A percentile compares a stretch with the other conserved stretches of the same genome.
Evolutionary conservation across 2,113 vertebrate species (phyloP).

Genomic region (Xenopus laevis): DNA sequence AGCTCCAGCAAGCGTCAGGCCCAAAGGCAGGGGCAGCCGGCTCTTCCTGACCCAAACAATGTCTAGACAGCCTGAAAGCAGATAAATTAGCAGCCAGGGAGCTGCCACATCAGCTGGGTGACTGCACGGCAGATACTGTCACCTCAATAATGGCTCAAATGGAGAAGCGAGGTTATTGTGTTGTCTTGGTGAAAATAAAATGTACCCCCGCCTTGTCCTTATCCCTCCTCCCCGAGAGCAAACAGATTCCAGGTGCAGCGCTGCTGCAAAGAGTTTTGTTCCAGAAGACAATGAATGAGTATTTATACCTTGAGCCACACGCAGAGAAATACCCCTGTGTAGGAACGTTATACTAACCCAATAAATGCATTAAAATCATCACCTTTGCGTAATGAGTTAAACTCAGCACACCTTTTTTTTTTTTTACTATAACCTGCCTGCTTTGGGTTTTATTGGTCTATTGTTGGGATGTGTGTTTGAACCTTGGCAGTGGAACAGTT

Average conservation of each 20-base stretch:
- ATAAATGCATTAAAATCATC: too few species aligned
- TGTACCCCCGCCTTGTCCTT: conserved; percentile 46
- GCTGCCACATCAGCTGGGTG: conserved; percentile 57
- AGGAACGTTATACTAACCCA: too few species aligned
- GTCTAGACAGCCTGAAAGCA: conserved; percentile 71
- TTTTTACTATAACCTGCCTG: too few species aligned
- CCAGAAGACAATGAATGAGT: too few species aligned
- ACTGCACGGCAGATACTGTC: conserved; percentile 57
- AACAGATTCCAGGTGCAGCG: neutral
- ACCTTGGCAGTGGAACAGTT: too few species aligned
- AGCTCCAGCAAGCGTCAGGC: conserved; percentile 53
- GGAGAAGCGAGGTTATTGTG: conserved; percentile 53
- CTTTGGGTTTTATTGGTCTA: too few species aligned
- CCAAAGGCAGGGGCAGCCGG: conserved; percentile 54
- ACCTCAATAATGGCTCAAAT: conserved; percentile 57
- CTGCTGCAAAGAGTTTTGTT: too few species aligned
- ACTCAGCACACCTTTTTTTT: too few species aligned
- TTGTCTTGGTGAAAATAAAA: conserved; percentile 53
- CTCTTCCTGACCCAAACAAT: conserved; percentile 63
- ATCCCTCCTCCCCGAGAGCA: neutral
- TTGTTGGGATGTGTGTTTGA: too few species aligned
- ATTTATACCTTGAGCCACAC: too few species aligned
- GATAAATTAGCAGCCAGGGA: conserved; percentile 62
- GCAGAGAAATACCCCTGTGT: too few species aligned
- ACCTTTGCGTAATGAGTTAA: too few species aligned